These are phyloP conservation scores for Epizoanthus ramosus DNA, from an alignment of 92 coral and sea anemone genomes.

Conservation along the genomic window DNA sequence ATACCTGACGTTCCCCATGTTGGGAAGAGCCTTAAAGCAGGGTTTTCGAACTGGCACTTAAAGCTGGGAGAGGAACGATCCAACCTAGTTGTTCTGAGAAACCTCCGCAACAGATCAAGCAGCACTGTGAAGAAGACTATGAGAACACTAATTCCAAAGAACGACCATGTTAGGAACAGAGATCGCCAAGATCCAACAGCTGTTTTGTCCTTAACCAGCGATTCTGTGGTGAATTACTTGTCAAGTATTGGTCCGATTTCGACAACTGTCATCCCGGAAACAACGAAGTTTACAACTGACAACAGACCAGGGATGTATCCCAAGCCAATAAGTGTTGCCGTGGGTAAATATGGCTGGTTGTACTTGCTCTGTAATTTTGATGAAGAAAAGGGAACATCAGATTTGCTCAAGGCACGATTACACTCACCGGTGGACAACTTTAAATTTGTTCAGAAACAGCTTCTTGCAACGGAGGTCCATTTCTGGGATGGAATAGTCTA, in stretches of 20 bases:
- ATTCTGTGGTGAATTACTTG: neutral
- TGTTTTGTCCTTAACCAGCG: constrained; percentile 13
- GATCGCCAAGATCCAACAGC: constrained; percentile 52
- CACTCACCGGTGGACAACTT: too few species aligned
- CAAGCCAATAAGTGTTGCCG: constrained; percentile 38
- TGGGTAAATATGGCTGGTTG: too few species aligned
- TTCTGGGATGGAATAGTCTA: too few species aligned
- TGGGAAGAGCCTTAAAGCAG: constrained; percentile 43
- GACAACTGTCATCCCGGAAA: constrained; percentile 35
- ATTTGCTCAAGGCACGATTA: too few species aligned
- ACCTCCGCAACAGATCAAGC: constrained; percentile 38
- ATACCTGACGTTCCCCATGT: constrained; percentile 41
- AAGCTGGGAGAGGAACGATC: constrained; percentile 50
- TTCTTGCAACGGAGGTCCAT: too few species aligned
- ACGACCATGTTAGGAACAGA: constrained; percentile 51
- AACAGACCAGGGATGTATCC: constrained; percentile 47
- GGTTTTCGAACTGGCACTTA: constrained; percentile 55
- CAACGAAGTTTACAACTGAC: constrained; percentile 26
- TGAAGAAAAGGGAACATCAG: too few species aligned
- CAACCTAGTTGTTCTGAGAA: constrained; percentile 41
- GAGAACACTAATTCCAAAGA: constrained; percentile 45
- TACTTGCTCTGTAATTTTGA: too few species aligned
- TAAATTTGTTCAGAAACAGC: too few species aligned
- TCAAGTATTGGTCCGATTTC: constrained; percentile 21
- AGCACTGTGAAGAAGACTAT: constrained; percentile 27